A percentile compares a stretch with the other conserved stretches of the same genome.
phyloP scores from a whole-genome alignment of 2,888 invertebrate species.

The Tortricodes alternella region DNA sequence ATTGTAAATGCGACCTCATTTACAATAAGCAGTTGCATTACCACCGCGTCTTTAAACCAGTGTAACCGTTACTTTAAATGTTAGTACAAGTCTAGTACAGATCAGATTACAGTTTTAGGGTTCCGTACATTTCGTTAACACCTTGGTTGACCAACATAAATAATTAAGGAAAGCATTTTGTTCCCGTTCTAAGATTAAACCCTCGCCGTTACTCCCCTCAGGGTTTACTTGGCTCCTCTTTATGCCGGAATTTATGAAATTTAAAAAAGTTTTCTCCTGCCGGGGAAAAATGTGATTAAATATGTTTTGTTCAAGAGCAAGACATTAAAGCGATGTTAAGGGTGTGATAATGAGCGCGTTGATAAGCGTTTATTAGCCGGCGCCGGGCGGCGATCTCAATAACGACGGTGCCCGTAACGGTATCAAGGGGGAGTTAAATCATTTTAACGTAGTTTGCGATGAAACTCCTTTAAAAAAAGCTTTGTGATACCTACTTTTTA shows the following conservation, averaged over 20 bases:
- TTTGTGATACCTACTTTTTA: constrained; percentile 60
- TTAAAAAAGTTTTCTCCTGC: constrained; percentile 70
- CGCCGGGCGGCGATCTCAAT: constrained; percentile 64
- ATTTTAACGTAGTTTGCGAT: constrained; percentile 78
- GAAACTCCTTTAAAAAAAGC: constrained; percentile 69
- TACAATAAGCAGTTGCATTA: too few relatives aligned
- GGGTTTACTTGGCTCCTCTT: constrained; percentile 33
- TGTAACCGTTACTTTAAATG: too few relatives aligned
- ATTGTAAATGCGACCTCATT: too few relatives aligned
- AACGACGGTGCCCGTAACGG: constrained; percentile 64
- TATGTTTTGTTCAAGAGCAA: constrained; percentile 84
- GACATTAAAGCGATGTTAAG: constrained; percentile 83
- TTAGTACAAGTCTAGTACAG: too few relatives aligned
- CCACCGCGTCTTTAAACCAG: too few relatives aligned
- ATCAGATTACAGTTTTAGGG: too few relatives aligned
- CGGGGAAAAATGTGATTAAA: constrained; percentile 81
- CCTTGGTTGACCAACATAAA: constrained; percentile 1
- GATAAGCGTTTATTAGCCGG: constrained; percentile 81
- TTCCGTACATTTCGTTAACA: too few relatives aligned
- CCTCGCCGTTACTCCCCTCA: constrained; percentile 26
- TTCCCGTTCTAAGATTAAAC: constrained; percentile 23
- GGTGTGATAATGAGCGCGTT: constrained; percentile 83
- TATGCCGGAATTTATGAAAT: constrained; percentile 68
- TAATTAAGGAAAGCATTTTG: constrained; percentile 2
- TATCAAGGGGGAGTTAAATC: constrained; percentile 80